Percentiles rank a stretch among this genome's conserved stretches.
These are phyloP conservation scores for Lagopus muta DNA, from an alignment of 2,113 vertebrate species.

Conservation along the genomic window DNA sequence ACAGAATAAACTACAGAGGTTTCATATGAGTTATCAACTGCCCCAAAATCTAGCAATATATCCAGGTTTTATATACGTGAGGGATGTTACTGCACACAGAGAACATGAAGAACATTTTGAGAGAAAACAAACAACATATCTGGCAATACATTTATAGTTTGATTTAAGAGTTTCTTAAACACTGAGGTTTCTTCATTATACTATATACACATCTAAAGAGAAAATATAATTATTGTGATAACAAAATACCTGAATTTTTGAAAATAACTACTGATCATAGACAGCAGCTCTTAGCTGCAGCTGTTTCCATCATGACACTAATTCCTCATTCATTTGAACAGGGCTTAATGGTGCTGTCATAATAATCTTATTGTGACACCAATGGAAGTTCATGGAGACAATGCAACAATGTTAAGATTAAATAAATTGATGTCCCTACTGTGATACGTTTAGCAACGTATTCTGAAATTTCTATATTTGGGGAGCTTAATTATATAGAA, in stretches of 20 bases:
- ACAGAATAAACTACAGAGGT: not conserved
- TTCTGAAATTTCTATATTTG: conserved; percentile 69
- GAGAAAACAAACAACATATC: not conserved
- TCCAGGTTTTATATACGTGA: not conserved
- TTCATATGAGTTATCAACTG: not conserved
- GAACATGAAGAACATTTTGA: not conserved
- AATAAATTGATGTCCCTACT: conserved; percentile 72
- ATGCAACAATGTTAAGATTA: conserved; percentile 75
- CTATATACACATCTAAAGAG: not conserved
- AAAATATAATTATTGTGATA: conserved; percentile 42
- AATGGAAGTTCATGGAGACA: conserved; percentile 68
- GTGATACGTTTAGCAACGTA: conserved; percentile 54
- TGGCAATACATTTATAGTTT: accelerated
- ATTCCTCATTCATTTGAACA: conserved; percentile 73
- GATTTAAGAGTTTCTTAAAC: not conserved
- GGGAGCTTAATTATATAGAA: conserved; percentile 69
- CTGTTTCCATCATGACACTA: conserved; percentile 71
- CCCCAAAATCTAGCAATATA: not conserved
- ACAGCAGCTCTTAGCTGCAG: conserved; percentile 71
- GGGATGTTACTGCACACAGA: not conserved
- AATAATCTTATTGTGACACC: conserved; percentile 74
- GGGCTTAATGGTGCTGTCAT: conserved; percentile 69
- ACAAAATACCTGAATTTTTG: conserved; percentile 66
- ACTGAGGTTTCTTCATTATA: not conserved
- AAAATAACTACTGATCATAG: conserved; percentile 51